phyloP scores from a whole-genome alignment of 1,140 invertebrate species.

The Scaptodrosophila lebanonensis region DNA sequence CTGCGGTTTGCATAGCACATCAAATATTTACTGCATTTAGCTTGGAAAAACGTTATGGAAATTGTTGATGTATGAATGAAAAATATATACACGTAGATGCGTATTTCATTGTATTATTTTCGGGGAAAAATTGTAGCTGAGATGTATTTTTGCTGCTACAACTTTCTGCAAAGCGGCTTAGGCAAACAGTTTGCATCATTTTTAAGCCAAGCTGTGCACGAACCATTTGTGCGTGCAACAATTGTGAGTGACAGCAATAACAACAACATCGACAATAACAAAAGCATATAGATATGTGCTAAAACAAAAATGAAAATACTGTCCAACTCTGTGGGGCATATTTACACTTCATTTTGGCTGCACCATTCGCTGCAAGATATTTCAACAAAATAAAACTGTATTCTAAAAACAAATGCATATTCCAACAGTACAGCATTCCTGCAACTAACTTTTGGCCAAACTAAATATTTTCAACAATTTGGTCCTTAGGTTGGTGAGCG shows the following conservation, averaged over 20 bases:
- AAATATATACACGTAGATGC: too few species aligned
- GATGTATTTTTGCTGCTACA: constrained; percentile 15
- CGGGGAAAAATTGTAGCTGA: constrained; percentile 9
- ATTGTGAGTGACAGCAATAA: constrained; percentile 42
- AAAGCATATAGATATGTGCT: background rate
- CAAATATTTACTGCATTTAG: too few species aligned
- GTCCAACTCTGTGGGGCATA: constrained; percentile 52
- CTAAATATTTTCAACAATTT: too few species aligned
- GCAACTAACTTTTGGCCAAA: too few species aligned
- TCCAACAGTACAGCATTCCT: constrained; percentile 8
- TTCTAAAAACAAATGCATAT: constrained; percentile 34
- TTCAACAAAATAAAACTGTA: constrained; percentile 39
- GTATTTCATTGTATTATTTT: too few species aligned
- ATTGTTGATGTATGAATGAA: too few species aligned
- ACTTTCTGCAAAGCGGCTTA: constrained; percentile 8
- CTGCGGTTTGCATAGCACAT: too few species aligned
- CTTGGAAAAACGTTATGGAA: too few species aligned
- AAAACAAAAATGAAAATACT: constrained; percentile 12
- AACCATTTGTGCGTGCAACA: constrained; percentile 13
- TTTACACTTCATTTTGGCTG: constrained; percentile 55
- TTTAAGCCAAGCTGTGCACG: constrained; percentile 12
- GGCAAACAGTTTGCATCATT: constrained; percentile 22
- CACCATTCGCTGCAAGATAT: constrained; percentile 47
- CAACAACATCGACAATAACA: constrained; percentile 26
- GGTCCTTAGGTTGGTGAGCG: too few species aligned